These are phyloP conservation scores for Odontothrips loti DNA, from an alignment of 2,888 invertebrate species.

Conservation along the genomic window DNA sequence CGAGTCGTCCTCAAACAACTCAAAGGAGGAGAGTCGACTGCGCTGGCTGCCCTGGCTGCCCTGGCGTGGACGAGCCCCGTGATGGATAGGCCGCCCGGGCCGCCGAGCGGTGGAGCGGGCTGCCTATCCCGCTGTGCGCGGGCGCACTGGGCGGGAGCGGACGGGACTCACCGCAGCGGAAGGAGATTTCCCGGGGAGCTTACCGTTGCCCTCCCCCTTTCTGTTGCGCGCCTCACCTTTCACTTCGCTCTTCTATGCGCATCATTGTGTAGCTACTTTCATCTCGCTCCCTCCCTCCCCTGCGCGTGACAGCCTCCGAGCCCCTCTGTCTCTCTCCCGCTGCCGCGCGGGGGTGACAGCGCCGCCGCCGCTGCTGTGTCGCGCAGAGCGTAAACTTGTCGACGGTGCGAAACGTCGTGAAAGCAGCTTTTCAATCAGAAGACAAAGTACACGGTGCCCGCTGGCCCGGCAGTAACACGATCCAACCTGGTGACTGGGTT, in stretches of 20 bases:
- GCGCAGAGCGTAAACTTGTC: background rate
- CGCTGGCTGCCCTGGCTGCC: background rate
- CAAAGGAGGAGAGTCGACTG: background rate
- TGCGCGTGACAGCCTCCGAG: background rate
- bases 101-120: background rate
- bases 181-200: too few relatives aligned
- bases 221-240: too few relatives aligned
- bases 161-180: too few relatives aligned
- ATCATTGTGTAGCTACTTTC: too few relatives aligned
- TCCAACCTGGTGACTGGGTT: background rate
- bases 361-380: background rate
- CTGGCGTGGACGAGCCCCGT: too few relatives aligned
- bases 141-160: background rate
- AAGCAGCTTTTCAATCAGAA: slow-evolving; percentile 6
- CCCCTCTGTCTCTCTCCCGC: background rate
- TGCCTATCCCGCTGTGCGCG: background rate
- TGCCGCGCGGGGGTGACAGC: background rate
- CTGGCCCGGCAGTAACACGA: slow-evolving; percentile 3
- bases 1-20: too few relatives aligned
- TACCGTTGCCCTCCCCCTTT: background rate
- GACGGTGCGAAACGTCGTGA: background rate
- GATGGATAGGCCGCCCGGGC: background rate
- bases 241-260: too few relatives aligned
- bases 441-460: slow-evolving; percentile 1
- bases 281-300: background rate